A percentile compares a stretch with the other conserved stretches of the same genome.
Evolutionary conservation across 2,797 vertebrate genomes (phyloP).

Genomic region (Karalla daura): DNA sequence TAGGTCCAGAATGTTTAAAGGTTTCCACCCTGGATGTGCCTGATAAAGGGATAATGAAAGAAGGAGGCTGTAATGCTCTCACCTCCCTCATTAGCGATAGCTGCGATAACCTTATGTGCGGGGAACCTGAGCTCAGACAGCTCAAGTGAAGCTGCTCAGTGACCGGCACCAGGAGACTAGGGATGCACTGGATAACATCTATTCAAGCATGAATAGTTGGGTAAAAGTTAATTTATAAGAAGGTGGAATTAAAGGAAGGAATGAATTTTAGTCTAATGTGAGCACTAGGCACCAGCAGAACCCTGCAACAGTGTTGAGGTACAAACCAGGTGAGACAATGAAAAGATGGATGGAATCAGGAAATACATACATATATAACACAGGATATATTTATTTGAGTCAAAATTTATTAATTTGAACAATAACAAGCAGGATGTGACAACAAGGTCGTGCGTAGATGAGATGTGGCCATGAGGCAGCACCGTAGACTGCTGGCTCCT

Average conservation of each 20-base stretch:
- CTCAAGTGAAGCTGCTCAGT: neutral
- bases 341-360: too few species aligned
- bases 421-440: neutral
- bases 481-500: constrained; percentile 1
- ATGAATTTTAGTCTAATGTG: too few species aligned
- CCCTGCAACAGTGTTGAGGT: too few species aligned
- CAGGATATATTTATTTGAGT: neutral
- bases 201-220: neutral
- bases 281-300: too few species aligned
- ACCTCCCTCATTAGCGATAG: constrained; percentile 1
- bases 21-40: neutral
- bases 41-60: constrained; percentile 16
- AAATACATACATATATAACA: neutral
- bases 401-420: neutral
- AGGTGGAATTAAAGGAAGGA: neutral
- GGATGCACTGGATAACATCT: neutral
- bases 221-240: neutral
- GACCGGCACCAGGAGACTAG: neutral
- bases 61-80: neutral
- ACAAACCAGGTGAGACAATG: too few species aligned
- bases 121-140: neutral
- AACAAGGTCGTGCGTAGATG: neutral
- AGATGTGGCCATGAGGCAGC: neutral
- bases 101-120: neutral
- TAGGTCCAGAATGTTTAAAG: neutral